Conservation (phyloP, 2,797 vertebrate genomes). For the Enteromius argenteus region DNA sequence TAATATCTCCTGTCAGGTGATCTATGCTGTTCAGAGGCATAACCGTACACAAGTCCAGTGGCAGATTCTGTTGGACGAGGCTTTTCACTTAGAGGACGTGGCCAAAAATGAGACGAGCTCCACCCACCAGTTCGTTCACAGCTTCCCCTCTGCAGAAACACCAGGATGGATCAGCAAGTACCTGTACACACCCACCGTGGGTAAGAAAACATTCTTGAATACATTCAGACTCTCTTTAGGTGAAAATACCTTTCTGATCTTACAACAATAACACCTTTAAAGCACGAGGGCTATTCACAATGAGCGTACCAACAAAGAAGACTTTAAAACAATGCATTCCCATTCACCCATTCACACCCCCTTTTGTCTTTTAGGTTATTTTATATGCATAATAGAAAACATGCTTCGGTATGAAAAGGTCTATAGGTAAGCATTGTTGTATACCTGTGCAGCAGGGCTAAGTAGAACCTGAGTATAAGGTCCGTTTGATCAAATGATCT, state of each 20-base stretch:
- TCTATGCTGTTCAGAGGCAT: conserved; percentile 88
- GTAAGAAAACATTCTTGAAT: conserved; percentile 71
- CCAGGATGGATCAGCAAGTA: conserved; percentile 79
- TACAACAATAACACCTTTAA: conserved; percentile 2
- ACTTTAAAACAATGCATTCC: conserved; percentile 5
- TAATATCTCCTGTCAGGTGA: conserved; percentile 78
- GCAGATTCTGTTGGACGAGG: conserved; percentile 87
- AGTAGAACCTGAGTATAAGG: background rate
- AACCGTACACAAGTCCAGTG: conserved; percentile 89
- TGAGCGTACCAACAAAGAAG: background rate
- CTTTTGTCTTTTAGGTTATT: background rate
- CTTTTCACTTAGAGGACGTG: conserved; percentile 91
- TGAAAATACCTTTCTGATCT: background rate
- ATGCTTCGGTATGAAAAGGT: background rate
- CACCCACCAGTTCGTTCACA: conserved; percentile 82
- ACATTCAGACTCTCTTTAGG: background rate
- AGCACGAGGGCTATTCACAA: background rate
- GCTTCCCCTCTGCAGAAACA: conserved; percentile 78
- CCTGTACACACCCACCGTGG: conserved; percentile 86
- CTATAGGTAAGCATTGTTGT: background rate
- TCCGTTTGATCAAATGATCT: background rate
- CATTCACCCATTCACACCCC: background rate
- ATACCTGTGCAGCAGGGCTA: background rate
- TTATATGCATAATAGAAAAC: background rate
- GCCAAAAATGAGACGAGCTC: conserved; percentile 86